Conservation (phyloP, 2,888 invertebrate genomes). For the Drosophila monieri region DNA sequence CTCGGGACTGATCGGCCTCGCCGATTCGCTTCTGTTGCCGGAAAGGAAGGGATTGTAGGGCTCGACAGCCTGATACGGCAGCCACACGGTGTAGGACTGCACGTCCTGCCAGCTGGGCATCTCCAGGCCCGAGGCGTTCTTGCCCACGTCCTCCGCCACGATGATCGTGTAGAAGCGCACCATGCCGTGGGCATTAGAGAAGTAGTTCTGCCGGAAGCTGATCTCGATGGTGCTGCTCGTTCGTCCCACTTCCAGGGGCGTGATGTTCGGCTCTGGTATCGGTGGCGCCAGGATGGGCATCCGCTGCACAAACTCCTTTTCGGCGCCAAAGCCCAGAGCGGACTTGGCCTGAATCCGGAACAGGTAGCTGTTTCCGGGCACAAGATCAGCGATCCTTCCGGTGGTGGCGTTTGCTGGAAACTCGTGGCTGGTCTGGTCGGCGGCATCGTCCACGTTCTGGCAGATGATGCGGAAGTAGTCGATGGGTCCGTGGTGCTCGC, state of each 20-base stretch:
- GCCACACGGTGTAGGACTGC: conserved; percentile 94
- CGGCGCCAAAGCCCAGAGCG: conserved; percentile 91
- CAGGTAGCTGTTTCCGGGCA: conserved; percentile 91
- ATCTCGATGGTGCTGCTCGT: conserved; percentile 90
- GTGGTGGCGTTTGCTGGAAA: conserved; percentile 88
- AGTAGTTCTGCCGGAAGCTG: conserved; percentile 93
- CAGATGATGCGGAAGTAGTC: conserved; percentile 92
- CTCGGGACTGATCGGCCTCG: conserved; percentile 85
- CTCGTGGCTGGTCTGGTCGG: conserved; percentile 86
- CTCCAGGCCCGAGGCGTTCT: conserved; percentile 91
- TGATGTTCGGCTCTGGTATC: conserved; percentile 88
- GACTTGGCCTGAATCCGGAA: conserved; percentile 94
- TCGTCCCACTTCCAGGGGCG: conserved; percentile 90
- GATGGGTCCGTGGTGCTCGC: conserved; percentile 93
- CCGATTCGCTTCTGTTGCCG: conserved; percentile 87
- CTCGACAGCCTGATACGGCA: conserved; percentile 96
- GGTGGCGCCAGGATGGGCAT: conserved; percentile 94
- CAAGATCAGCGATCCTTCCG: conserved; percentile 89
- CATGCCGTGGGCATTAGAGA: conserved; percentile 92
- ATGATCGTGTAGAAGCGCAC: conserved; percentile 94
- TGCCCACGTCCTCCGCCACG: conserved; percentile 93
- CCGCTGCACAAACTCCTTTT: conserved; percentile 89
- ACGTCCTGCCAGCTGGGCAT: conserved; percentile 97
- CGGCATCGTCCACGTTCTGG: conserved; percentile 87
- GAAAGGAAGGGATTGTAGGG: conserved; percentile 94